phyloP scores from a whole-genome alignment of 2,888 invertebrate species.

The Leucophenga maculata region DNA sequence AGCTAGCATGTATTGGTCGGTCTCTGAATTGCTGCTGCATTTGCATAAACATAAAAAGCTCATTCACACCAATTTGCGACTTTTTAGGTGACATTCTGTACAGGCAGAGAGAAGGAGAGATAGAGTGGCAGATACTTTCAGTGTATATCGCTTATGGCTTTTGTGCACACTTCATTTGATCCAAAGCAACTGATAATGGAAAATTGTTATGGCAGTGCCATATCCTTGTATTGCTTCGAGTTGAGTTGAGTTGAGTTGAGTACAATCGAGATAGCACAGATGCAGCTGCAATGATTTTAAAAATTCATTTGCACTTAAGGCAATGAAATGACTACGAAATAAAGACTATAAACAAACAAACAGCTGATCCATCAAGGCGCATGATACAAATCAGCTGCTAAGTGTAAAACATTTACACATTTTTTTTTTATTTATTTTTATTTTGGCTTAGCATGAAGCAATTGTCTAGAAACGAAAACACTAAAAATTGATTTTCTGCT shows the following conservation, averaged over 20 bases:
- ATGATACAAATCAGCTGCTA: slow-evolving; percentile 57
- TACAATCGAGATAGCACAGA: background rate
- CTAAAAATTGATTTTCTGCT: slow-evolving; percentile 49
- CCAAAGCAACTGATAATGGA: slow-evolving; percentile 63
- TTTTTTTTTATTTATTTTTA: too few species aligned
- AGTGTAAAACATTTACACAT: slow-evolving; percentile 42
- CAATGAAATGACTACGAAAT: too few species aligned
- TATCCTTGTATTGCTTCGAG: background rate
- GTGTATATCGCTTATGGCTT: slow-evolving; percentile 9
- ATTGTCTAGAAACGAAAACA: slow-evolving; percentile 2
- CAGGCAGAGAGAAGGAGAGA: background rate
- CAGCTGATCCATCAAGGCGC: background rate
- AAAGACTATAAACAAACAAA: too few species aligned
- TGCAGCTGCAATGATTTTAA: background rate
- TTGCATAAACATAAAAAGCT: slow-evolving; percentile 68
- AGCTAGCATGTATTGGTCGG: background rate
- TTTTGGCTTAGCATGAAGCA: slow-evolving; percentile 4
- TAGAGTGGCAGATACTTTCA: background rate
- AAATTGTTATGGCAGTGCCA: slow-evolving; percentile 32
- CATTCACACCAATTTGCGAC: slow-evolving; percentile 68
- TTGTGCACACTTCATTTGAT: slow-evolving; percentile 66
- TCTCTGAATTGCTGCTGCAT: slow-evolving; percentile 52
- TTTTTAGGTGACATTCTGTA: slow-evolving; percentile 67
- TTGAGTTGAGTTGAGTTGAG: background rate
- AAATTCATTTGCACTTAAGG: slow-evolving; percentile 10